Conservation (phyloP, 2,888 invertebrate species). For the Torymus texanus region DNA sequence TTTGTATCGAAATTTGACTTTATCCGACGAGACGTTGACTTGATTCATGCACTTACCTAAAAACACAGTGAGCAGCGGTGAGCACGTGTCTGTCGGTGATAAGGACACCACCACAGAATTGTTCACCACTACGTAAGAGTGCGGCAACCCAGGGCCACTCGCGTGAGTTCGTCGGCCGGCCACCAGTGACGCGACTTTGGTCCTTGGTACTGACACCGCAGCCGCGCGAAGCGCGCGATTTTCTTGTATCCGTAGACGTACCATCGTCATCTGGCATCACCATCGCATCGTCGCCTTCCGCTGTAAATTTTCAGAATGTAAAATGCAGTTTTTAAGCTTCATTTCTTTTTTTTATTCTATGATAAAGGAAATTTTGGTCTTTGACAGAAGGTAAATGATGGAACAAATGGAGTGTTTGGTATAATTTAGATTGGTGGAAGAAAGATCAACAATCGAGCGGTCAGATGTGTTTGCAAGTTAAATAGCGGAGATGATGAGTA, state of each 20-base stretch:
- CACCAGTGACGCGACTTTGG: conserved; percentile 79
- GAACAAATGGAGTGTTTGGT: too few relatives aligned
- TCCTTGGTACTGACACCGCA: conserved; percentile 79
- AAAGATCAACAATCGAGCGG: too few relatives aligned
- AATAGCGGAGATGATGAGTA: too few relatives aligned
- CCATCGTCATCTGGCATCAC: conserved; percentile 21
- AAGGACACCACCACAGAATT: conserved; percentile 88
- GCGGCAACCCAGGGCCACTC: conserved; percentile 94
- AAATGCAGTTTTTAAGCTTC: too few relatives aligned
- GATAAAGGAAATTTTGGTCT: too few relatives aligned
- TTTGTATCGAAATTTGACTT: too few relatives aligned
- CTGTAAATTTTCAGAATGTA: conserved; percentile 17
- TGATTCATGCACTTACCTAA: conserved; percentile 57
- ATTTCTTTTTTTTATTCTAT: too few relatives aligned
- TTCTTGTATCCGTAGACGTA: not conserved
- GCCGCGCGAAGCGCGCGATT: conserved; percentile 70
- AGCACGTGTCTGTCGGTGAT: conserved; percentile 87
- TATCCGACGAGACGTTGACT: too few relatives aligned
- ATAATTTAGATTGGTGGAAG: too few relatives aligned
- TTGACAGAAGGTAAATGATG: too few relatives aligned
- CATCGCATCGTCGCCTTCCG: conserved; percentile 49
- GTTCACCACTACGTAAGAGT: conserved; percentile 80
- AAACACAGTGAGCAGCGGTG: conserved; percentile 84
- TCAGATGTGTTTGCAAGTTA: too few relatives aligned
- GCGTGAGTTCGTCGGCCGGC: conserved; percentile 79